Evolutionary conservation across 2,113 vertebrate species (phyloP).

Genomic region (Anguilla japonica): DNA sequence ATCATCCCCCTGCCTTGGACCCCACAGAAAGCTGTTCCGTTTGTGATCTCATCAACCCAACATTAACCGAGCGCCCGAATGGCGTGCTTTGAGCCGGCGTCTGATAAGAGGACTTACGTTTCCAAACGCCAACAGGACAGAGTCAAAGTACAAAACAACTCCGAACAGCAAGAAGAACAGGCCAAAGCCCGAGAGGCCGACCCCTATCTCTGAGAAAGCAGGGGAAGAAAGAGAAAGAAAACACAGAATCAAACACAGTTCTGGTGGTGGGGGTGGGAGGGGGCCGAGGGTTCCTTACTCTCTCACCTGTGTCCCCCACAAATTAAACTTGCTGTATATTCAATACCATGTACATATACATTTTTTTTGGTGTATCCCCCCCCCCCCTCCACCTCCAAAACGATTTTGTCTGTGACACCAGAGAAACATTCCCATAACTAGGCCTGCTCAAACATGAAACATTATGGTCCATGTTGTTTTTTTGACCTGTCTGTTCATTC

Average conservation of each 20-base stretch:
- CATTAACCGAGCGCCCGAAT: background rate
- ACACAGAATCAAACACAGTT: background rate
- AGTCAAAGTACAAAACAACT: slow-evolving; percentile 86
- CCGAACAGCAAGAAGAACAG: slow-evolving; percentile 90
- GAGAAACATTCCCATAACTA: too few species aligned
- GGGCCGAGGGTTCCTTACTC: background rate
- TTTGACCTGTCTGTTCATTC: too few species aligned
- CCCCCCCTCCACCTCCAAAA: too few species aligned
- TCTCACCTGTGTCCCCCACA: too few species aligned
- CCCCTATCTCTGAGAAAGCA: slow-evolving; percentile 76
- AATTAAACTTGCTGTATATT: too few species aligned
- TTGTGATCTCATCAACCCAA: background rate
- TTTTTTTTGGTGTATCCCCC: too few species aligned
- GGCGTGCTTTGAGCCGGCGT: background rate
- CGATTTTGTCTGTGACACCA: too few species aligned
- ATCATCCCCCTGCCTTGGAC: background rate
- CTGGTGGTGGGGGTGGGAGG: background rate
- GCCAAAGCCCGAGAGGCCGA: slow-evolving; percentile 81
- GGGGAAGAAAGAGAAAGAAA: background rate
- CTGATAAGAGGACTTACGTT: slow-evolving; percentile 79
- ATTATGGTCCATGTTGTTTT: background rate
- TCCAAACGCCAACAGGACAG: slow-evolving; percentile 86
- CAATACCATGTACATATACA: too few species aligned
- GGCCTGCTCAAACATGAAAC: too few species aligned
- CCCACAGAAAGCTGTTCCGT: background rate